These are phyloP conservation scores for Montifringilla adamsi DNA, from an alignment of 2,113 vertebrate genomes.

Conservation along the genomic window DNA sequence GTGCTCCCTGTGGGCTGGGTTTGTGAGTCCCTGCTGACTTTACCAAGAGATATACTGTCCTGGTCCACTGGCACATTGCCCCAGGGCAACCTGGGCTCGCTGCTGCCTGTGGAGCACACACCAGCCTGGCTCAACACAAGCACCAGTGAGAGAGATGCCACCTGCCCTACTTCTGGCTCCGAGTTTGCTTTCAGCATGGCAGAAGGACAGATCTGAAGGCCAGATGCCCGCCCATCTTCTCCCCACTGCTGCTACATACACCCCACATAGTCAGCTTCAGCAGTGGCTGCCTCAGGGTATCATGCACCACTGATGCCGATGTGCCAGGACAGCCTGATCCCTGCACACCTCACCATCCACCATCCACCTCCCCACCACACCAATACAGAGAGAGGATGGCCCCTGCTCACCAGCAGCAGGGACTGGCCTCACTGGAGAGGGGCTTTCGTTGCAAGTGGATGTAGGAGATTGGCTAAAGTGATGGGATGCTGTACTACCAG, in stretches of 20 bases:
- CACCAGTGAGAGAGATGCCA: neutral
- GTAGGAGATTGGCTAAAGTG: neutral
- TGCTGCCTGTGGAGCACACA: neutral
- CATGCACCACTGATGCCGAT: neutral
- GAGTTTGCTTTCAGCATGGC: neutral
- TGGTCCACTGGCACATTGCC: neutral
- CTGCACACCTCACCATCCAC: neutral
- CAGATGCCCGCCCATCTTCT: neutral
- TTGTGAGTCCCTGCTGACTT: neutral
- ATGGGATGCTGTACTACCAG: neutral
- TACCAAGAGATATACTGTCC: neutral
- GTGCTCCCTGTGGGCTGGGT: neutral
- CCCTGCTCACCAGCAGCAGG: neutral
- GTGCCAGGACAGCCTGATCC: neutral
- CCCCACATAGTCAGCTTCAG: neutral
- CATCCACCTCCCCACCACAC: neutral
- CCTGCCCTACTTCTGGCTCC: neutral
- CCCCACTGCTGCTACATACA: neutral
- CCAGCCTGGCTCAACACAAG: neutral
- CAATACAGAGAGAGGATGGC: neutral
- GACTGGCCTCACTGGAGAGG: neutral
- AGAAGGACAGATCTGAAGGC: neutral
- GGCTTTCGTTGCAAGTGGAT: neutral
- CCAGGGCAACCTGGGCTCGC: fast-evolving
- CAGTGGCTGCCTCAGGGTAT: neutral